These are phyloP conservation scores for Malurus melanocephalus DNA, from an alignment of 2,113 vertebrate species.

Conservation along the genomic window DNA sequence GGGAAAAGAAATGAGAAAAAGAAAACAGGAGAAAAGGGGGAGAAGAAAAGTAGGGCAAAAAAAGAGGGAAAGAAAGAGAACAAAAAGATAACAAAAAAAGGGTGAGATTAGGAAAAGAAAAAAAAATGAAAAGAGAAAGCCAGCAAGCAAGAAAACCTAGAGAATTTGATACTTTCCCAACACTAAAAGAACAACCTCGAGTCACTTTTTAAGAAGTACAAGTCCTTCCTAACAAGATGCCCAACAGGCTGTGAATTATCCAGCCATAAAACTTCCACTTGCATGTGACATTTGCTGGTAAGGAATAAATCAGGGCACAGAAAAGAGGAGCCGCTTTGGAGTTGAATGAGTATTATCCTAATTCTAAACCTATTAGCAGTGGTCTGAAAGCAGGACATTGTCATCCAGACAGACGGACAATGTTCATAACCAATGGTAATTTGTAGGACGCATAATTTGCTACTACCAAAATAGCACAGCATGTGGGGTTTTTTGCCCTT, in stretches of 20 bases:
- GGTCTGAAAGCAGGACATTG: constrained; percentile 24
- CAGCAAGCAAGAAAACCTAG: background rate
- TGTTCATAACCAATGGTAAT: constrained; percentile 26
- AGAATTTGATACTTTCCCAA: background rate
- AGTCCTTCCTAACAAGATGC: constrained; percentile 38
- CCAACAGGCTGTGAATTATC: constrained; percentile 18
- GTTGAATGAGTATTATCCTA: background rate
- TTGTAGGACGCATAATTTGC: constrained; percentile 37
- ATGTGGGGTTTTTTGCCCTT: constrained; percentile 3
- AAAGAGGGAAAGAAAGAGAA: background rate
- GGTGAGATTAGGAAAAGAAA: background rate
- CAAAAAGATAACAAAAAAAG: background rate
- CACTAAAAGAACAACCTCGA: background rate
- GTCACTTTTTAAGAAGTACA: background rate
- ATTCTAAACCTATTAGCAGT: background rate
- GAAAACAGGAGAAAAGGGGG: background rate
- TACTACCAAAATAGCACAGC: constrained; percentile 44
- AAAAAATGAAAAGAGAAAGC: background rate
- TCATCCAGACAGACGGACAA: constrained; percentile 9
- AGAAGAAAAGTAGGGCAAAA: background rate
- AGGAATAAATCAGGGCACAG: constrained; percentile 22
- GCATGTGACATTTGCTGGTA: background rate
- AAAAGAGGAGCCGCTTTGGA: background rate
- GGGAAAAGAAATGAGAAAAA: background rate
- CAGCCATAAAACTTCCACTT: constrained; percentile 15